Evolutionary conservation across 92 coral and sea anemone genomes (phyloP).

Genomic region (Montipora capitata): DNA sequence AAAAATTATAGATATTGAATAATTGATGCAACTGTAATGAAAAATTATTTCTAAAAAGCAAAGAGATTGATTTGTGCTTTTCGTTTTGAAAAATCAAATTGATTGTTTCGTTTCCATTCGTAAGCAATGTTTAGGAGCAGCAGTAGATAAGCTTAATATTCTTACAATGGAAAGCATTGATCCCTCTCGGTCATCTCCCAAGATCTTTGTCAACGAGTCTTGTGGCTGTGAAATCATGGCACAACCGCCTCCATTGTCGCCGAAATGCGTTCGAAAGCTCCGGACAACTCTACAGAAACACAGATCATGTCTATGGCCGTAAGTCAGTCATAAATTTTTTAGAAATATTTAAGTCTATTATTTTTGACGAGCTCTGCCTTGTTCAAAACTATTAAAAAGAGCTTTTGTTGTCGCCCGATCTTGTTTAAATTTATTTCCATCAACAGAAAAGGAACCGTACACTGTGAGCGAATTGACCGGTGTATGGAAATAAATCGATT

Average conservation of each 20-base stretch:
- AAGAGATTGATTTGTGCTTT: neutral
- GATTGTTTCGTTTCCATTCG: neutral
- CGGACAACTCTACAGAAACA: constrained; percentile 68
- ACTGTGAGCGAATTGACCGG: too few species aligned
- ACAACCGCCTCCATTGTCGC: constrained; percentile 44
- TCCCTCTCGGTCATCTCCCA: constrained; percentile 77
- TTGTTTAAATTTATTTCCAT: too few species aligned
- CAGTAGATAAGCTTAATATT: neutral
- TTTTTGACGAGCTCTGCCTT: neutral
- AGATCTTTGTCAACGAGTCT: constrained; percentile 62
- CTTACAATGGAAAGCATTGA: constrained; percentile 42
- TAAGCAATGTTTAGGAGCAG: neutral
- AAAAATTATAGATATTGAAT: constrained; percentile 32
- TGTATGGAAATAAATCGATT: too few species aligned
- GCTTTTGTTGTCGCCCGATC: too few species aligned
- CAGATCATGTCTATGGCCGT: constrained; percentile 79
- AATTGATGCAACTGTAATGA: constrained; percentile 4
- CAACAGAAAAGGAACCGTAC: too few species aligned
- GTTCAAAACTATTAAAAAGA: too few species aligned
- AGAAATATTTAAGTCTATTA: too few species aligned
- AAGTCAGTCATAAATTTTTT: constrained; percentile 24
- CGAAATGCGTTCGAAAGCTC: constrained; percentile 47
- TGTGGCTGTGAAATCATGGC: constrained; percentile 22
- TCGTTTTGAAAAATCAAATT: neutral
- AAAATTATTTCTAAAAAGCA: neutral